Base-by-base conservation (phyloP, 2,888 invertebrate species). In the Proisotoma minuta region DNA sequence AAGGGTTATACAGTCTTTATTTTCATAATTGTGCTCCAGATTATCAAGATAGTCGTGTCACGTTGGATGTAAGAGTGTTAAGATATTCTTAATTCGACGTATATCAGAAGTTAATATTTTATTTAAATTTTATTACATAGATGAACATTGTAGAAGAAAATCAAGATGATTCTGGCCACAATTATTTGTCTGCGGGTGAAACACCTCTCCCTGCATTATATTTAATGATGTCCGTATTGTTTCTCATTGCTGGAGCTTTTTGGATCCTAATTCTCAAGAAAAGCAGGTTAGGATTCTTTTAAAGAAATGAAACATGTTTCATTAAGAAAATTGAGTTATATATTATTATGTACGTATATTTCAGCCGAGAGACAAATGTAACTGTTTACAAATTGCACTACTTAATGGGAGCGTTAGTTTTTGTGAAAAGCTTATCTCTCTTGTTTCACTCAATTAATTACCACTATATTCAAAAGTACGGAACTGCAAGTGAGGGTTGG, bases 401-500 rank as follows among this genome's bases (percentile, higher is more conserved):
- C 74, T 83, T 99, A 69, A 99, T 99, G 98, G 89, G 93, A 34
- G 87, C 89, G 12, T 81, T 99, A 60, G 92, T 97, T 3, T 93
- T 89, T 75, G 79, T 97, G 22, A 98, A 98, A 78, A 88, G 93
- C 0, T 78, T 95, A 23, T 93, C 97, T 0, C 79, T 98, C 56
- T 85, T 97, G 64, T 97, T 98, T 79, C 98, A 98, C 77, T 94
- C 93, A 0, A 88, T 92, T 57, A 92, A 93, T 77, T 93, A 88
- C 76, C 94, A 97, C 77, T 97, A 92, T 76, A 96, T 99, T 76
- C 88, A 94, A 78, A 86, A 85, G 18, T 84, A 88, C 69, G 98
- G 98, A 1, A 90, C 91, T 73, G 96, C 97, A 76, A 88, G 95
- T 3, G 94, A 96, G 24, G 90, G 96, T 0, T 99, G 98, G 97